Evolutionary conservation across 2,113 vertebrate species (phyloP).

Genomic region (Carassius auratus): DNA sequence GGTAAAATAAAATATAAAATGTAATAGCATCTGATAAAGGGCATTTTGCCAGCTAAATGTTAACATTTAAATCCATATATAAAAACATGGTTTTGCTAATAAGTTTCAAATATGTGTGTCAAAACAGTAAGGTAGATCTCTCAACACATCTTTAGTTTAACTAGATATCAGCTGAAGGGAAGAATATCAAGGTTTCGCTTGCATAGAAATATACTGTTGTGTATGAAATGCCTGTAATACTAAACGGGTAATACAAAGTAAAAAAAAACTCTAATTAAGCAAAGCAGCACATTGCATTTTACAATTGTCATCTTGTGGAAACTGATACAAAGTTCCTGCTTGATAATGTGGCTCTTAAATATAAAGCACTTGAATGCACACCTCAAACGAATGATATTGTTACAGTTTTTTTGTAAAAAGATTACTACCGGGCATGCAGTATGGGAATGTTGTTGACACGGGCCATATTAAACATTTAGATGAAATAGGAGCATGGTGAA

Average conservation of each 20-base stretch:
- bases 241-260: too few species aligned
- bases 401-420: not conserved
- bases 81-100: not conserved
- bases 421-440: not conserved
- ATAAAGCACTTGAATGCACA: not conserved
- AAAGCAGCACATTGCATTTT: not conserved
- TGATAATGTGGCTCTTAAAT: not conserved
- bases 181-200: too few species aligned
- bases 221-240: too few species aligned
- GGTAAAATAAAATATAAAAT: too few species aligned
- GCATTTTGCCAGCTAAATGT: not conserved
- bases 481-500: not conserved
- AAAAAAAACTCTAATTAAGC: not conserved
- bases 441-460: not conserved
- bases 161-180: not conserved
- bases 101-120: not conserved
- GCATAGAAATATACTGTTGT: not conserved
- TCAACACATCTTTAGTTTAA: not conserved
- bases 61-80: not conserved
- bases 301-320: not conserved
- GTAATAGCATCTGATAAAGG: not conserved
- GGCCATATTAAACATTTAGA: constrained; percentile 22
- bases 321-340: not conserved
- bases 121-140: not conserved
- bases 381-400: not conserved